Evolutionary conservation across 1,140 invertebrate species (phyloP), one percentile per base, ranked within the genome.

Genomic region (Gonioctena quinquepunctata): DNA sequence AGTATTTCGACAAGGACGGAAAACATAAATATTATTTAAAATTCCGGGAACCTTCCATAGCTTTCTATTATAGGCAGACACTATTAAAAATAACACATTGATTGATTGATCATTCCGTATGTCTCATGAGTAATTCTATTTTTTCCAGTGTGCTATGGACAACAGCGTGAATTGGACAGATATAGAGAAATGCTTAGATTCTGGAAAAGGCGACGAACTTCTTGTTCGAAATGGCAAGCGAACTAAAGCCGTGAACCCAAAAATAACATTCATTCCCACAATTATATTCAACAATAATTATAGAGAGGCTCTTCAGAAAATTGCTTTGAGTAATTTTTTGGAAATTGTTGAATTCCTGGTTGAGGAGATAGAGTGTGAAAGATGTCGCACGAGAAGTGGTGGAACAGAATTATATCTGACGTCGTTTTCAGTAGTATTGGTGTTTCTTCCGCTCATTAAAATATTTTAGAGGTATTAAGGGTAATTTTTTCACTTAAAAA

Each of bases 201-300:
- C 68, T 6, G 77, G 79, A 1, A 77, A 82, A 13, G 87, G 86
- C 3, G 83, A 85, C 62, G 77, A 84, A 11, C 76, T 90, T 21
- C 79, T 90, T 2, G 87, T 85, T 0, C 48, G 78, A 0, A 80
- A 87, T 63, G 90, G 90, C 0, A 84, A 88, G 65, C 87, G 85
- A 76, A 89, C 89, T 0, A 80, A 84, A 3, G 70, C 73, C 3
- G 74, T 90, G 1, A 76, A 84, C 26, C 85, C 87, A 2, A 81
- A 80, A 1, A 79, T 91, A 0, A 75, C 80, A 16, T 90, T 89
- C 71, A 89, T 91, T 0, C 90, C 90, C 0, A 89, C 89, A 22
- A 81, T 91, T 48, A 79, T 88, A 3, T 84, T 89, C 28, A 87
- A 91, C 72, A 84, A 86, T 63, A 77, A 62, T 68, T 70, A 33